phyloP scores from a whole-genome alignment of 2,888 invertebrate species.

The Ditula angustiorana region DNA sequence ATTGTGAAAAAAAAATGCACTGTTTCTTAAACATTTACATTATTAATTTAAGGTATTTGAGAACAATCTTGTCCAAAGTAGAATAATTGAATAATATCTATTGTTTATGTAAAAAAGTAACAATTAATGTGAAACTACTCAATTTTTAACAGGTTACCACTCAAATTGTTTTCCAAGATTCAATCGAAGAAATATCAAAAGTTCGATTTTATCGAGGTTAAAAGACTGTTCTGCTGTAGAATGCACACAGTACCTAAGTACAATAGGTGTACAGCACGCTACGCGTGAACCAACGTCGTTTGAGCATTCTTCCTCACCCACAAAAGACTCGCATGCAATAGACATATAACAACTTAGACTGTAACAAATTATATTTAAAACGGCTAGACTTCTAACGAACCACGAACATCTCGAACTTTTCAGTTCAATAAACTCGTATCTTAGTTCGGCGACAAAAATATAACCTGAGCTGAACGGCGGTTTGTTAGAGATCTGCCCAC shows the following conservation, averaged over 20 bases:
- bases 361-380: slow-evolving; percentile 13
- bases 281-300: background rate
- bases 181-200: too few species aligned
- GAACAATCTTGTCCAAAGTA: too few species aligned
- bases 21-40: too few species aligned
- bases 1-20: too few species aligned
- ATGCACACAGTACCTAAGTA: background rate
- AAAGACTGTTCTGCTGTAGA: slow-evolving; percentile 6
- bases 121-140: too few species aligned
- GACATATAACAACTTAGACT: slow-evolving; percentile 19
- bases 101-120: too few species aligned
- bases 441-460: background rate
- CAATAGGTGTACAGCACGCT: background rate
- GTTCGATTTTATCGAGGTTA: background rate
- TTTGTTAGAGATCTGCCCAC: slow-evolving; percentile 26
- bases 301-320: slow-evolving; percentile 14
- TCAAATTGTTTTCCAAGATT: too few species aligned
- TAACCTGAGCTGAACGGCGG: background rate
- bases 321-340: slow-evolving; percentile 10
- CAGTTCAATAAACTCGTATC: background rate
- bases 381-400: slow-evolving; percentile 18
- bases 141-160: too few species aligned
- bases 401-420: background rate
- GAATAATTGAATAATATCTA: too few species aligned
- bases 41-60: too few species aligned